Conservation (phyloP, 2,113 vertebrate species). For the Aspidoscelis tigris region DNA sequence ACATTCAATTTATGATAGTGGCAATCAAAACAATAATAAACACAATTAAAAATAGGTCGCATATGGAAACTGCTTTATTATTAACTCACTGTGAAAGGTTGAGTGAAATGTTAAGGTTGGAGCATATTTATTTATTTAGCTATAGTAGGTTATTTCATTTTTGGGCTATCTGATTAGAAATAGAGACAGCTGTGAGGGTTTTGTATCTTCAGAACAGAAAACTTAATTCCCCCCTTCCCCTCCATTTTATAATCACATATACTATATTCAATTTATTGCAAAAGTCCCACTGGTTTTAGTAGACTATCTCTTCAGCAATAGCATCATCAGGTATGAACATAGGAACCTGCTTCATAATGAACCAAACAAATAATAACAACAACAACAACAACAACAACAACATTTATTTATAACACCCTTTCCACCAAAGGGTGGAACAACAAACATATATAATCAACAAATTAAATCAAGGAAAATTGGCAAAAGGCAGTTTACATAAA, state of each 20-base stretch:
- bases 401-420: too few relatives aligned
- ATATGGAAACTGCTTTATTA: constrained; percentile 33
- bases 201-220: constrained; percentile 13
- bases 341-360: background rate
- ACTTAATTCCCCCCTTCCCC: background rate
- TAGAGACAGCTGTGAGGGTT: background rate
- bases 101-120: constrained; percentile 37
- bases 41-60: constrained; percentile 29
- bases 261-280: background rate
- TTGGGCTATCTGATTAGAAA: constrained; percentile 26
- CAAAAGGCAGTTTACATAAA: too few relatives aligned
- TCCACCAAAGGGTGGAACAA: too few relatives aligned
- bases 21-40: constrained; percentile 73
- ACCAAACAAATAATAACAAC: too few relatives aligned
- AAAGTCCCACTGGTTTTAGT: background rate
- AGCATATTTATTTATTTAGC: constrained; percentile 9
- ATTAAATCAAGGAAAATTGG: too few relatives aligned
- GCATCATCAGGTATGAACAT: background rate
- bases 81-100: constrained; percentile 20
- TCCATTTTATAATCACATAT: background rate
- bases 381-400: too few relatives aligned
- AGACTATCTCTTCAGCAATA: background rate
- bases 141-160: constrained; percentile 7
- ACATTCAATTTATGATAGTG: constrained; percentile 67
- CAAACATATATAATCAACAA: too few relatives aligned